Evolutionary conservation across 1,140 invertebrate genomes (phyloP), one percentile per base, ranked within the genome.

Genomic region (Glomeris maerens): DNA sequence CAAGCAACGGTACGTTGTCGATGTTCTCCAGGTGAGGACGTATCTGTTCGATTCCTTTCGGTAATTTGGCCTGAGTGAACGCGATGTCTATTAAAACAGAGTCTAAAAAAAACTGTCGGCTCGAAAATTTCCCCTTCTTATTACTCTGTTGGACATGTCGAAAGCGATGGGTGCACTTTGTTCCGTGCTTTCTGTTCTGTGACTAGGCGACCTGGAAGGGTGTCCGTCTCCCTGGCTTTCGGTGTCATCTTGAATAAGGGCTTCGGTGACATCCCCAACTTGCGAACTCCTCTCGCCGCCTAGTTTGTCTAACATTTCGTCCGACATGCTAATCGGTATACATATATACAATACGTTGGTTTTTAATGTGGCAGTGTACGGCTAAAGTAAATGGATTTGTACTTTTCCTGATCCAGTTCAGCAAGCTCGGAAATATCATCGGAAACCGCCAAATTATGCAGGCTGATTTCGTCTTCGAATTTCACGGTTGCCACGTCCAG

Each of bases 21-120:
- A 97, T 87, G 57, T 84, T 74, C 64, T 93, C 84, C 49, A 98
- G 78, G 67, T 98, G 94, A 0, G 92, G 91, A 22, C 91, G 74
- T 54, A 97, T 96, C 67, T 96, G 93, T 59, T 96, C 87, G 55
- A 97, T 97, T 27, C 94, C 94, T 46, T 88, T 75, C 0, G 94
- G 94, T 49, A 98, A 69, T 70, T 95, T 93, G 1, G 93, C 88
- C 76, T 86, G 57, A 14, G 67, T 66, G 44, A 49, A 2, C 14
- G 23, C 5, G 17, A 36, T 10, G 17, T 36, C 31, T n/a, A 36
- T 36, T 36, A 36, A 36, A 36, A 49, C 14, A 13, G 21, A 47
- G 13, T 49, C 20, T 36, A 10, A 36, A 36, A 51, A 54, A 27
- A 40, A 13, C 29, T 21, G n/a, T 26, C 13, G 13, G 10, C 40